Conservation (phyloP, 92 coral and sea anemone species). For the Bergia sp. region DNA sequence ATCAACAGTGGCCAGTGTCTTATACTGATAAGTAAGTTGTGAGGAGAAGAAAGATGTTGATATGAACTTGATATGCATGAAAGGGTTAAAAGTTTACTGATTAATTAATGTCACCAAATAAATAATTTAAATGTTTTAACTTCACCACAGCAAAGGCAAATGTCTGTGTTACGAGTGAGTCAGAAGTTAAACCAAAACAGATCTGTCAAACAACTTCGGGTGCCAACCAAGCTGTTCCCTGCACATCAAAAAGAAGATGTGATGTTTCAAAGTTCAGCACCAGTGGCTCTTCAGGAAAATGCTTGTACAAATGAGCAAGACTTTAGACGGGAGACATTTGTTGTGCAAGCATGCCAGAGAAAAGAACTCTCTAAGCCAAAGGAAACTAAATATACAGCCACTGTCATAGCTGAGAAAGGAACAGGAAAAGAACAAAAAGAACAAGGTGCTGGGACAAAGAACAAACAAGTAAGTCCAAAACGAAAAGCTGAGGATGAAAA, state of each 20-base stretch:
- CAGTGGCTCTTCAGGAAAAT: not conserved
- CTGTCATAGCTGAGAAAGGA: not conserved
- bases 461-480: conserved; percentile 34
- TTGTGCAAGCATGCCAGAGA: conserved; percentile 44
- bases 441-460: not conserved
- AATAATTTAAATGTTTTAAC: not conserved
- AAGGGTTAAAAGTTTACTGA: not conserved
- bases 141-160: not conserved
- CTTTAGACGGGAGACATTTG: conserved; percentile 47
- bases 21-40: too few species aligned
- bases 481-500: conserved; percentile 37
- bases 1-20: too few species aligned
- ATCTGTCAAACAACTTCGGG: conserved; percentile 3
- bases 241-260: conserved; percentile 12
- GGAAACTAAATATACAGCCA: not conserved
- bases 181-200: conserved; percentile 31
- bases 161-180: conserved; percentile 17
- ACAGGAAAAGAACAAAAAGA: not conserved
- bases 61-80: too few species aligned
- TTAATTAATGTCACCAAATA: not conserved
- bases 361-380: not conserved
- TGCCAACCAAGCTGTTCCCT: not conserved
- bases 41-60: too few species aligned
- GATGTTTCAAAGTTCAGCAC: not conserved
- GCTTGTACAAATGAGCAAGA: conserved; percentile 13